These are phyloP conservation scores for Rhabdornis inornatus DNA, from an alignment of 2,113 vertebrate genomes.

Conservation along the genomic window DNA sequence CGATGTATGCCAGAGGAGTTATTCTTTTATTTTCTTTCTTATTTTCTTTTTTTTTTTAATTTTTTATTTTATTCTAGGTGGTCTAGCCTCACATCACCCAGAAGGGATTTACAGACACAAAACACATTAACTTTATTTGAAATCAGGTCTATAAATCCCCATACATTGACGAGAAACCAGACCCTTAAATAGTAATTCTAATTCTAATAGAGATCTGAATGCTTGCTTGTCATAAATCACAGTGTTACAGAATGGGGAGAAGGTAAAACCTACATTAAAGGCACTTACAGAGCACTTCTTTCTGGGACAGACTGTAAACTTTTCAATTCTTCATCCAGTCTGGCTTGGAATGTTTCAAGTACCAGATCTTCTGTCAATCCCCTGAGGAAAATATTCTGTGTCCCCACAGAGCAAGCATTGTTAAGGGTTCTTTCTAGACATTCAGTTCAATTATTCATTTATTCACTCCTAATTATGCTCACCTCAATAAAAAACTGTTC, in stretches of 20 bases:
- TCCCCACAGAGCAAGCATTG: constrained; percentile 21
- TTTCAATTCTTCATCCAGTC: constrained; percentile 8
- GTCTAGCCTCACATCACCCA: background rate
- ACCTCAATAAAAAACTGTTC: constrained; percentile 53
- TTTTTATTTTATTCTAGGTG: background rate
- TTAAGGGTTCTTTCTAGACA: constrained; percentile 18
- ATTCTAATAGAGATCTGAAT: constrained; percentile 7
- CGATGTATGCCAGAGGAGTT: background rate
- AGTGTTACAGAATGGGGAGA: background rate
- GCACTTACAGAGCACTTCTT: background rate
- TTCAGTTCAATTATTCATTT: constrained; percentile 54
- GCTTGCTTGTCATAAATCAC: background rate
- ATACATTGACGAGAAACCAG: background rate
- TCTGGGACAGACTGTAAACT: background rate
- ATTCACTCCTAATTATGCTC: constrained; percentile 54
- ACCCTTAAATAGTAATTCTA: background rate
- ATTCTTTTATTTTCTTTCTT: background rate
- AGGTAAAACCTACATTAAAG: background rate
- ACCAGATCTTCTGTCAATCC: constrained; percentile 35
- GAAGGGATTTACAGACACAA: background rate
- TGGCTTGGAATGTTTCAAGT: background rate
- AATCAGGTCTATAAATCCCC: constrained; percentile 13
- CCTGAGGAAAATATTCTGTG: constrained; percentile 8
- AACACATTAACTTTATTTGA: background rate
- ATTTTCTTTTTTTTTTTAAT: background rate